Evolutionary conservation across 2,113 vertebrate genomes (phyloP).

Genomic region (Trinectes maculatus): DNA sequence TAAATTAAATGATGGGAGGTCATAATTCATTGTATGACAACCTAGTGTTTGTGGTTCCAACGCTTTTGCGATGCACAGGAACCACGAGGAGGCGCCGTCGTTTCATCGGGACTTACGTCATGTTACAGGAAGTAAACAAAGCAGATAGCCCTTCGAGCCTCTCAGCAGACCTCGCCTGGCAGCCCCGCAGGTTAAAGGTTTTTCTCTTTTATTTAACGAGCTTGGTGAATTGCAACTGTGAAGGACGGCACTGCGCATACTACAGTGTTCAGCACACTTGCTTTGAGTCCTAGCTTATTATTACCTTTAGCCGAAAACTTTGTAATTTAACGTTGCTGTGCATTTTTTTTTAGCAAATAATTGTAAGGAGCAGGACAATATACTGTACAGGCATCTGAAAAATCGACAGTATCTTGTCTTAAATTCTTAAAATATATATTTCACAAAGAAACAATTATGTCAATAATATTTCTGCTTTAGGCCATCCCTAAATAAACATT

Average conservation of each 20-base stretch:
- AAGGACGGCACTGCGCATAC: no score
- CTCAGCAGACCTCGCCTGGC: neutral
- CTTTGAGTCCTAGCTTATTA: neutral
- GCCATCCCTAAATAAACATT: no score
- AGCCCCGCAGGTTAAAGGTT: neutral
- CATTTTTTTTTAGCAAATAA: neutral
- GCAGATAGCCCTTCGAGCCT: no score
- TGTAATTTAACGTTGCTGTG: rapidly evolving
- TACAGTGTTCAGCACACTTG: no score
- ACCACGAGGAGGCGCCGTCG: neutral
- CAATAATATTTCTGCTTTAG: neutral
- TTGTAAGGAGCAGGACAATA: no score
- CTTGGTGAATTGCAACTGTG: rapidly evolving
- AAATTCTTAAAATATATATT: neutral
- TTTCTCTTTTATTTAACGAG: neutral
- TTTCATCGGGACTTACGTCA: constrained; percentile 38
- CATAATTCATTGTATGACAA: no score
- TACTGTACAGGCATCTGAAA: neutral
- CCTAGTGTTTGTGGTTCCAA: no score
- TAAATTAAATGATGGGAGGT: no score
- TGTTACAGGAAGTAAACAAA: constrained; percentile 71
- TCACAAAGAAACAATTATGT: rapidly evolving
- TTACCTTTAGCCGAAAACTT: neutral
- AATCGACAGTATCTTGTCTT: rapidly evolving
- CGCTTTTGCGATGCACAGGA: no score